Base-by-base conservation (phyloP, 2,888 invertebrate species). In the Andrena minutula region DNA sequence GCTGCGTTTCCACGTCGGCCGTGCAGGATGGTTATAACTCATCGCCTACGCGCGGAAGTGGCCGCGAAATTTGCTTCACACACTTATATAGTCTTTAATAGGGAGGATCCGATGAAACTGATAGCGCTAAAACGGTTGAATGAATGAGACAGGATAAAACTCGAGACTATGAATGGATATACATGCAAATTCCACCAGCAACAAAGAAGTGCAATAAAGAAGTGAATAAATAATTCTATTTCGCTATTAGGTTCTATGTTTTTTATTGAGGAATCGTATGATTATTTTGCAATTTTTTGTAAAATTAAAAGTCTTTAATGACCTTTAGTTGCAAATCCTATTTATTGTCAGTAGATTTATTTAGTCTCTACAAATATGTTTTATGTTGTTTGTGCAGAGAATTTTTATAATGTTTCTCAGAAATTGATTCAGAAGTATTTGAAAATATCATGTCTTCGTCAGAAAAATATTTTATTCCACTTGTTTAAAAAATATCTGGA, bases 11-110 rank as follows among this genome's bases (percentile, higher is more conserved):
- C 70, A 75, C 65, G 75, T 63, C 63, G 68, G 58, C 23, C 68
- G 64, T 56, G 71, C 74, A 72, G 76, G 68, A 71, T 56, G 71
- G 75, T 73, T 75, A 81, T 82, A 81, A 78, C 71, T 83, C 71
- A 71, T 71, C 83, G 82, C 86, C 86, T 64, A 86, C 86, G 82
- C 79, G 69, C 66, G 60, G 65, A 85, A 79, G 74, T 76, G 66
- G 72, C 32, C 68, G 32, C 74, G 71, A 68, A 82, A 76, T 66
- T 85, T 47, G 68, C 75, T 73, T 76, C 73, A 26, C 72, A 41
- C 63, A 66, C 72, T 68, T 47, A 47, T 32, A 20, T 73, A 28
- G 26, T 12, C 56, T 75, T 70, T 66, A 76, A 74, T 69, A 66
- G 28, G 49, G 64, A 71, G 63, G 61, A 77, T 74, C 53, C 68